Evolutionary conservation across 2,113 vertebrate genomes (phyloP), one percentile per base, ranked within the genome.

Genomic region (Tretioscincus oriximinensis): DNA sequence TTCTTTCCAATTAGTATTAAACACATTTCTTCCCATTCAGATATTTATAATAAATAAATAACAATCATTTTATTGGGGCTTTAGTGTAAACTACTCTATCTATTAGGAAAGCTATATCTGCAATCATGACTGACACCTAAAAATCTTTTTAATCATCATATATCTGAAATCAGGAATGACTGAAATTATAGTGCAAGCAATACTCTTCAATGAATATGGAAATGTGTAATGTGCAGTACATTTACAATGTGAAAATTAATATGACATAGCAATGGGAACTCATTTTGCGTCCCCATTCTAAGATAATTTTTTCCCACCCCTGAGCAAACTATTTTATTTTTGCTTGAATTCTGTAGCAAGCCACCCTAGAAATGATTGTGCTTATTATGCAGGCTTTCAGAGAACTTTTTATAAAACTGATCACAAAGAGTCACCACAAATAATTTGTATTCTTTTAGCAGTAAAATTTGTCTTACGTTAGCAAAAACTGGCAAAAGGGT

Each of bases 271-370:
- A 58, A 22, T 73, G 28, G 22, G 29, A 29, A 60, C 31, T 21
- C 24, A 61, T 31, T 29, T 35, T 26, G 20, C 5, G 1, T 10
- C 58, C 61, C 12, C 7, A 18, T 60, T 60, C 58, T 54, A 74
- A 74, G 28, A 41, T 35, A 11, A 35, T 45, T 63, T 76, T 16
- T 74, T 58, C 28, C 72, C 65, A 85, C 49, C 76, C 81, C 86
- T 85, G 90, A 76, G 3, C 12, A 73, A 81, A 0, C 9, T 79
- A 18, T 31, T 88, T 58, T 86, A 86, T 41, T 83, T 11, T 73
- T 82, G 22, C 29, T 86, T 77, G 35, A 26, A 26, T 64, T 72
- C 29, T 54, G 10, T 20, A 77, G n/a, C 21, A 76, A 47, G 47
- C 12, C 41, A 20, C 24, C 35, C 29, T 28, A 80, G 31, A 72